A percentile compares a stretch with the other conserved stretches of the same genome.
These are phyloP conservation scores for Halictus ligatus DNA, from an alignment of 2,888 invertebrate species.

Conservation along the genomic window DNA sequence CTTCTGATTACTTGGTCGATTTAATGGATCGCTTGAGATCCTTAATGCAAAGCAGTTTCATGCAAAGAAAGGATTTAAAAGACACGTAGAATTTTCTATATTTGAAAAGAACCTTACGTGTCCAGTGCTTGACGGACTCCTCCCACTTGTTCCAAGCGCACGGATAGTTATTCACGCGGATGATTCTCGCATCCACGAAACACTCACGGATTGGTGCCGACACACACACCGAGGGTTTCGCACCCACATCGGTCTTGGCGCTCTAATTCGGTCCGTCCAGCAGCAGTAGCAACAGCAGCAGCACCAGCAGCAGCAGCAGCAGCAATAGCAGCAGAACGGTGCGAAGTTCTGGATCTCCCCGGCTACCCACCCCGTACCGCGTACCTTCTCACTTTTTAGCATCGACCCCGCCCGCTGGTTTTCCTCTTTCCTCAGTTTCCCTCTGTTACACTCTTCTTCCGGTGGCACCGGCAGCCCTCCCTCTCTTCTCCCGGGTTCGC, in stretches of 20 bases:
- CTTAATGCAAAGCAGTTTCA: background rate
- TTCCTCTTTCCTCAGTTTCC: slow-evolving; percentile 3
- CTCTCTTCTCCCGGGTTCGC: background rate
- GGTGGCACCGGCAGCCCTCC: background rate
- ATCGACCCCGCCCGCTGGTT: slow-evolving; percentile 20
- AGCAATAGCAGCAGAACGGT: background rate
- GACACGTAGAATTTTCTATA: background rate
- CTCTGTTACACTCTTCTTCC: slow-evolving; percentile 37
- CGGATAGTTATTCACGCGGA: background rate
- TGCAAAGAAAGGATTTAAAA: background rate
- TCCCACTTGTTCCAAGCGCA: background rate
- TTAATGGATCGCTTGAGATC: background rate
- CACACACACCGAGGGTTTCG: background rate
- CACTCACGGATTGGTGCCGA: background rate
- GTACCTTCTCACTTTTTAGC: slow-evolving; percentile 46
- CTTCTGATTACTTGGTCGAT: background rate
- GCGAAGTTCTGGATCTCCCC: slow-evolving; percentile 21
- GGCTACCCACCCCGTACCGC: background rate
- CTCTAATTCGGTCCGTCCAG: slow-evolving; percentile 37
- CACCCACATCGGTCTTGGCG: slow-evolving; percentile 13
- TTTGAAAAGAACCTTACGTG: background rate
- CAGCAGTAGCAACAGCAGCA: background rate
- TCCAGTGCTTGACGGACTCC: background rate
- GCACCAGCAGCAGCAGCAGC: background rate
- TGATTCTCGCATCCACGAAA: slow-evolving; percentile 2